phyloP scores from a whole-genome alignment of 2,888 invertebrate genomes.

The Polylopha cassiicola region DNA sequence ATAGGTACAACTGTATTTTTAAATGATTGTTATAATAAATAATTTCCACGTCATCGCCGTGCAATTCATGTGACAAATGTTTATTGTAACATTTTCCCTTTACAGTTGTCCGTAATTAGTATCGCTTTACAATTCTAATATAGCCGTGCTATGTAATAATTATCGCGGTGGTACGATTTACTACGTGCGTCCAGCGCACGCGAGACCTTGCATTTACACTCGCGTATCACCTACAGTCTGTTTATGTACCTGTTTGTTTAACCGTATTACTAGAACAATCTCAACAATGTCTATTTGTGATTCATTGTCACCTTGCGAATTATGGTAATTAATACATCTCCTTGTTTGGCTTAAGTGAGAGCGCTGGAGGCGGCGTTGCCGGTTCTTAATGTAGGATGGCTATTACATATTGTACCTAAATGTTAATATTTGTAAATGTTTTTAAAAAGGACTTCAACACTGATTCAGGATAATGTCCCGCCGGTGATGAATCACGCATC shows the following conservation, averaged over 20 bases:
- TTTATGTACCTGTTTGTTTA: conserved; percentile 29
- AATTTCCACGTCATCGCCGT: too few relatives aligned
- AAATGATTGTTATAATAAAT: too few relatives aligned
- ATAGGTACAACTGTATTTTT: too few relatives aligned
- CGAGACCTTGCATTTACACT: conserved; percentile 62
- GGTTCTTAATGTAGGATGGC: conserved; percentile 14
- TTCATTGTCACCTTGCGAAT: conserved; percentile 35
- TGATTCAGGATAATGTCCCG: conserved; percentile 62
- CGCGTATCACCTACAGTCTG: conserved; percentile 32
- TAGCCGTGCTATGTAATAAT: conserved; percentile 47
- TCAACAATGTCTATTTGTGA: conserved; percentile 37
- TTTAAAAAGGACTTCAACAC: conserved; percentile 48
- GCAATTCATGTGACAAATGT: too few relatives aligned
- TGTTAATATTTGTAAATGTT: conserved; percentile 29
- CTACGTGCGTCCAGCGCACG: conserved; percentile 39
- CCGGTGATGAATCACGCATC: conserved; percentile 66
- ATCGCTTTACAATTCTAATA: conserved; percentile 36
- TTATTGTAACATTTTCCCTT: conserved; percentile 36
- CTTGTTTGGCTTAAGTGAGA: conserved; percentile 6
- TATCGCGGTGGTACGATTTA: conserved; percentile 50
- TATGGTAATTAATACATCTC: conserved; percentile 22
- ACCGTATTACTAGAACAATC: conserved; percentile 29
- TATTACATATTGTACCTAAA: too few relatives aligned
- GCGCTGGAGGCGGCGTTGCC: not conserved
- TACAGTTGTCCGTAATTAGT: conserved; percentile 30